These are phyloP conservation scores for Drosophila teissieri DNA, from an alignment of 1,140 invertebrate species.

Conservation along the genomic window DNA sequence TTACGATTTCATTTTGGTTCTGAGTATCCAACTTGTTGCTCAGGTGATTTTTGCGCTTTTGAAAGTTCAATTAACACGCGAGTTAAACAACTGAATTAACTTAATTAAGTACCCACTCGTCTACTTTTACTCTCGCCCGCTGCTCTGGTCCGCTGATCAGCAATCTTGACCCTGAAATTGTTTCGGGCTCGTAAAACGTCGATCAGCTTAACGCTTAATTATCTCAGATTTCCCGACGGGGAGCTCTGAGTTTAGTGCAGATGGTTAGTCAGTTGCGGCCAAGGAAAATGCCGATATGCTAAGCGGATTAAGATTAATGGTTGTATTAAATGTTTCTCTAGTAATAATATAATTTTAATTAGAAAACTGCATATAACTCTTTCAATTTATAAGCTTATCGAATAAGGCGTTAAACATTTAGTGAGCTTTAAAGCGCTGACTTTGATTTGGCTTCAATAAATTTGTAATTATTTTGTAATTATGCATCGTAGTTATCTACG, in stretches of 20 bases:
- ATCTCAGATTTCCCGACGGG: conserved; percentile 37
- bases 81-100: conserved; percentile 66
- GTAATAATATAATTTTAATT: too few species aligned
- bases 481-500: background rate
- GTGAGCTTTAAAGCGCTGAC: too few species aligned
- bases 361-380: conserved; percentile 10
- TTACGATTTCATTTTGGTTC: conserved; percentile 39
- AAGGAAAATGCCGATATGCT: conserved; percentile 10
- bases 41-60: conserved; percentile 24
- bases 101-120: conserved; percentile 63
- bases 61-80: conserved; percentile 63
- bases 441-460: too few species aligned
- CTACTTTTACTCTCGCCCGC: conserved; percentile 70
- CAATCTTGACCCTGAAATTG: conserved; percentile 19
- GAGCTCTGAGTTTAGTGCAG: conserved; percentile 3
- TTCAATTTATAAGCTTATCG: background rate
- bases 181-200: conserved; percentile 13
- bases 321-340: background rate
- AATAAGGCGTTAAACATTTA: too few species aligned
- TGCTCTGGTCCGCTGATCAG: conserved; percentile 9
- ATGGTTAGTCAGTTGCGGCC: background rate
- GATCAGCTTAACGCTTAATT: conserved; percentile 49
- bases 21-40: conserved; percentile 1
- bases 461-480: background rate
- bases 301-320: conserved; percentile 12